phyloP scores from a whole-genome alignment of 2,113 vertebrate genomes.

The Pleuronectes platessa region DNA sequence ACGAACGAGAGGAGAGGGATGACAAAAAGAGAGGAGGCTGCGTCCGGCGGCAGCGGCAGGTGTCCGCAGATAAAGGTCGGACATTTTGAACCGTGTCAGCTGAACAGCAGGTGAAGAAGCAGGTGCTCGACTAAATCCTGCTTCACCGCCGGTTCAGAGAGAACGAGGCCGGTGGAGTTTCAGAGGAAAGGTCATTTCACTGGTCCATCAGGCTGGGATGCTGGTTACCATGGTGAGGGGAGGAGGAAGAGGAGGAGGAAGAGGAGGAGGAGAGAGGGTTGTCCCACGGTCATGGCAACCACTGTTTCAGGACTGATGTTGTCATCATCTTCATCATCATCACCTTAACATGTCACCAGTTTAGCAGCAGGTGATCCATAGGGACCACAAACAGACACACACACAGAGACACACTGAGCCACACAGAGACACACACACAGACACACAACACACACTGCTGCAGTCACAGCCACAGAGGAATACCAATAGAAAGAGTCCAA shows the following conservation, averaged over 20 bases:
- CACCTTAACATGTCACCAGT: slow-evolving; percentile 27
- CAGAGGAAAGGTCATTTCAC: slow-evolving; percentile 59
- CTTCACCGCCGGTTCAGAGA: too few relatives aligned
- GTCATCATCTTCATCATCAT: slow-evolving; percentile 29
- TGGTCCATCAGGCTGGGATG: slow-evolving; percentile 23
- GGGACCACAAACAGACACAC: slow-evolving; percentile 18
- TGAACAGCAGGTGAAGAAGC: not conserved
- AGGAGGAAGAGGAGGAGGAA: slow-evolving; percentile 31
- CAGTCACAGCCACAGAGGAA: slow-evolving; percentile 71
- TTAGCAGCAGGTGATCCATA: slow-evolving; percentile 23
- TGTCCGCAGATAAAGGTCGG: slow-evolving; percentile 45
- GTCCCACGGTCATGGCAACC: slow-evolving; percentile 53
- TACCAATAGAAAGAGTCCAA: slow-evolving; percentile 56
- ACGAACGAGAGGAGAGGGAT: too few relatives aligned
- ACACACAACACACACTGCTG: slow-evolving; percentile 52
- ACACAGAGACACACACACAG: slow-evolving; percentile 17
- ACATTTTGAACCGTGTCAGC: slow-evolving; percentile 49
- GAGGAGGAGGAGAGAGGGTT: slow-evolving; percentile 23
- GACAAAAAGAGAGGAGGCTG: not conserved
- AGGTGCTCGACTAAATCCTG: too few relatives aligned
- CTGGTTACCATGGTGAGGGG: slow-evolving; percentile 58
- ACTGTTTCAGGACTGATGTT: slow-evolving; percentile 38
- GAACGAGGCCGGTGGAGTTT: slow-evolving; percentile 14
- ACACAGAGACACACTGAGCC: slow-evolving; percentile 45
- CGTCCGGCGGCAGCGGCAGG: not conserved